Conservation (phyloP, 1,140 invertebrate genomes). For the Bradynema listronoti region DNA sequence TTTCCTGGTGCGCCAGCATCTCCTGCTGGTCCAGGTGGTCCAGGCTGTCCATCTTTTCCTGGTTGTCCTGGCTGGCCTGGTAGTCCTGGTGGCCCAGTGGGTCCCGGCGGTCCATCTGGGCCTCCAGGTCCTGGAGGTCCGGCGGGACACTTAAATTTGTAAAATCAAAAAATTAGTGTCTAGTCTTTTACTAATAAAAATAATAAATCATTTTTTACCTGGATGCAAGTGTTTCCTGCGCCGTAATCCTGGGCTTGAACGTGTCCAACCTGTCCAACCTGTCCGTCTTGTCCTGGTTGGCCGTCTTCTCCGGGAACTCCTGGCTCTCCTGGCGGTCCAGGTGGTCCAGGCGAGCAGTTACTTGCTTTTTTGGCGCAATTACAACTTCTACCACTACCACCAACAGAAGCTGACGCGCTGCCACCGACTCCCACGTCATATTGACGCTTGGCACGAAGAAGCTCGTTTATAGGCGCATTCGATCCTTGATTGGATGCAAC, state of each 20-base stretch:
- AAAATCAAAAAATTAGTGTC: background rate
- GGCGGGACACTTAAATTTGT: slow-evolving; percentile 16
- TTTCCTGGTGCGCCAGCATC: slow-evolving; percentile 34
- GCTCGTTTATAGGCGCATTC: slow-evolving; percentile 12
- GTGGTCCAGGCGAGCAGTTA: slow-evolving; percentile 26
- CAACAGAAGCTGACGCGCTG: background rate
- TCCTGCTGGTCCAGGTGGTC: slow-evolving; percentile 2
- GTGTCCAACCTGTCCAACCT: slow-evolving; percentile 13
- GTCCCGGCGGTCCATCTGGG: slow-evolving; percentile 9
- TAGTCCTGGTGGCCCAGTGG: slow-evolving; percentile 4
- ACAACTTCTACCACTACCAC: slow-evolving; percentile 1
- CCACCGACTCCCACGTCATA: slow-evolving; percentile 17
- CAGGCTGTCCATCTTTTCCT: slow-evolving; percentile 3
- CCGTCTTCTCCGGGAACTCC: slow-evolving; percentile 29
- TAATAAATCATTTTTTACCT: slow-evolving; percentile 1
- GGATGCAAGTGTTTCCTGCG: background rate
- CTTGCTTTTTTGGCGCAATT: slow-evolving; percentile 32
- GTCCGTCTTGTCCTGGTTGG: slow-evolving; percentile 22
- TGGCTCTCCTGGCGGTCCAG: slow-evolving; percentile 22
- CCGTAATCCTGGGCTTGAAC: background rate
- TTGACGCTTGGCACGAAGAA: slow-evolving; percentile 36
- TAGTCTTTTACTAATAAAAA: background rate
- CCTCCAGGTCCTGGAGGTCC: slow-evolving; percentile 29
- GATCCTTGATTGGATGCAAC: too few species aligned
- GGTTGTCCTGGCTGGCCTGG: background rate